These are phyloP conservation scores for Hetaerina titia DNA, from an alignment of 2,888 invertebrate species.

Conservation along the genomic window DNA sequence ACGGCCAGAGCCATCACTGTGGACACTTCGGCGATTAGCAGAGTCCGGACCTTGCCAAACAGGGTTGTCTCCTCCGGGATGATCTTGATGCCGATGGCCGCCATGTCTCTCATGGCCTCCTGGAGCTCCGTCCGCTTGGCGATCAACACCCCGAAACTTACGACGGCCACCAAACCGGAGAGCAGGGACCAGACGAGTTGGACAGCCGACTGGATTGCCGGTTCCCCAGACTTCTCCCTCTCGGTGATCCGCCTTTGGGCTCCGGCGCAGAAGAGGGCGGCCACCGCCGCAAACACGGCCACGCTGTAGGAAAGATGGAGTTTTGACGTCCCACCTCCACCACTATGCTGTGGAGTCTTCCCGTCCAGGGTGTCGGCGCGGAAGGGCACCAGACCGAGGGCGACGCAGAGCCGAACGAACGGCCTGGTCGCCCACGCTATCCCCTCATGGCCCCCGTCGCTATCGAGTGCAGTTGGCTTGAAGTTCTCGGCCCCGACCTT, in stretches of 20 bases:
- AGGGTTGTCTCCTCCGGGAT: constrained; percentile 48
- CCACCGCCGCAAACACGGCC: constrained; percentile 45
- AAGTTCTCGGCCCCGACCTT: neutral
- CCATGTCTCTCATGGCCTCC: constrained; percentile 45
- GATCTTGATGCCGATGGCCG: neutral
- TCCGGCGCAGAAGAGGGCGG: constrained; percentile 41
- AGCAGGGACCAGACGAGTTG: constrained; percentile 38
- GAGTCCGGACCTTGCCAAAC: constrained; percentile 5
- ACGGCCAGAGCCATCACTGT: neutral
- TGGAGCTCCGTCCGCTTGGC: constrained; percentile 41
- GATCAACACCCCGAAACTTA: constrained; percentile 43
- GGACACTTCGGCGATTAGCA: constrained; percentile 23
- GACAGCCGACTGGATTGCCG: constrained; percentile 51
- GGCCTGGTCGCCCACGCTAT: constrained; percentile 51
- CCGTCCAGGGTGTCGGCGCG: constrained; percentile 49
- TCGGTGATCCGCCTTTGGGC: constrained; percentile 51
- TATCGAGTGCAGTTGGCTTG: neutral
- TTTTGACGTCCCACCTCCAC: neutral
- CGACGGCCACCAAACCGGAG: constrained; percentile 55
- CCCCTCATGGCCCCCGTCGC: neutral
- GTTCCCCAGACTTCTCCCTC: neutral
- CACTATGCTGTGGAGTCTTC: neutral
- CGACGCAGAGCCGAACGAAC: constrained; percentile 30
- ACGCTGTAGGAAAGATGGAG: constrained; percentile 55
- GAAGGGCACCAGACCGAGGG: constrained; percentile 5